Conservation (phyloP, 1,140 invertebrate species). For the Himalopsyche phryganea region DNA sequence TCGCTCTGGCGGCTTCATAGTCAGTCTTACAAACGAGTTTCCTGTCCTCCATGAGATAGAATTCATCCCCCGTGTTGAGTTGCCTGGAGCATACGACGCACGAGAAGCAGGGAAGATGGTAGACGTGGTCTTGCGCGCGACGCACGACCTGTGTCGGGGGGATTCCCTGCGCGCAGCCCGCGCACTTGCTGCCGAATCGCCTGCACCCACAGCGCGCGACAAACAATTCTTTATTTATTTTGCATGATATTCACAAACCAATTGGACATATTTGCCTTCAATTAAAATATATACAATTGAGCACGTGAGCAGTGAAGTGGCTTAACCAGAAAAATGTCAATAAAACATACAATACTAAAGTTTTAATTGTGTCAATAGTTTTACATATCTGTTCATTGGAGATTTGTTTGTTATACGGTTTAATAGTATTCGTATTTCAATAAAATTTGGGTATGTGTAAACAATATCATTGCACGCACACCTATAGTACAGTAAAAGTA, state of each 20-base stretch:
- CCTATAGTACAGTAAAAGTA: too few species aligned
- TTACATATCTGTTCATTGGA: too few species aligned
- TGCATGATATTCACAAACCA: not conserved
- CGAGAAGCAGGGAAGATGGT: slow-evolving; percentile 95
- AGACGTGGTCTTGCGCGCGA: slow-evolving; percentile 90
- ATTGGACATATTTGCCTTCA: not conserved
- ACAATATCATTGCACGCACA: too few species aligned
- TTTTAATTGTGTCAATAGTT: too few species aligned
- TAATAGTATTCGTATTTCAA: too few species aligned
- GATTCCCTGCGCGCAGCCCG: slow-evolving; percentile 93
- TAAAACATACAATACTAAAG: too few species aligned
- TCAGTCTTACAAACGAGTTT: slow-evolving; percentile 97
- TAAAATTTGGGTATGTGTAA: too few species aligned
- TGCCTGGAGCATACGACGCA: slow-evolving; percentile 93
- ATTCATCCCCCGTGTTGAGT: slow-evolving; percentile 96
- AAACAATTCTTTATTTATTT: slow-evolving; percentile 24
- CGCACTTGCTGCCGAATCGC: slow-evolving; percentile 95
- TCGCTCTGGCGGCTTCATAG: slow-evolving; percentile 91
- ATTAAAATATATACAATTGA: not conserved
- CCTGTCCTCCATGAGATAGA: slow-evolving; percentile 96
- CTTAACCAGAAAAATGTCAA: too few species aligned
- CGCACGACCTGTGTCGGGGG: slow-evolving; percentile 94
- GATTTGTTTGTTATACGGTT: too few species aligned
- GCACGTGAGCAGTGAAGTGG: not conserved
- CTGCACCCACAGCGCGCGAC: slow-evolving; percentile 53